phyloP scores from a whole-genome alignment of 2,113 vertebrate species.

The Ceyx melanurus region DNA sequence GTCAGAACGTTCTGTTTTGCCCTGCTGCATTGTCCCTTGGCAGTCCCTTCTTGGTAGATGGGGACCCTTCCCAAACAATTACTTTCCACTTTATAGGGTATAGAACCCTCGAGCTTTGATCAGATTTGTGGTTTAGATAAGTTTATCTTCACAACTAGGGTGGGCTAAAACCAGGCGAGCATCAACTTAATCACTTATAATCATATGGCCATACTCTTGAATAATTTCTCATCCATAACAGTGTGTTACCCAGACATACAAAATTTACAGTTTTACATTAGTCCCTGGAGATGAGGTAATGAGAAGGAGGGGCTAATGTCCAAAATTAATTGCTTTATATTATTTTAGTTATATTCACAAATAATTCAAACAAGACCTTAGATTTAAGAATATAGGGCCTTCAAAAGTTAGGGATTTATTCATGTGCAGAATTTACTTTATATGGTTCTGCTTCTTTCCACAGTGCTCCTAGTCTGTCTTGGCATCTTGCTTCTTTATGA shows the following conservation, averaged over 20 bases:
- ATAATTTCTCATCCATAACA: not conserved
- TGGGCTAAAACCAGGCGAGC: not conserved
- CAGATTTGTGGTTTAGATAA: not conserved
- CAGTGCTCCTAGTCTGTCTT: not conserved
- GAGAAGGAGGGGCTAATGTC: not conserved
- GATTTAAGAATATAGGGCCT: not conserved
- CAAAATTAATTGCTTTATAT: not conserved
- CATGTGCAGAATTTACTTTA: not conserved
- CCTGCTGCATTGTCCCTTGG: not conserved
- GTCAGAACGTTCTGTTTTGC: not conserved
- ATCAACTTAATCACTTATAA: not conserved
- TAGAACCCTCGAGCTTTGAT: not conserved
- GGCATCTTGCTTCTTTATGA: not conserved
- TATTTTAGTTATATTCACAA: not conserved
- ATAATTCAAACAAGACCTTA: not conserved
- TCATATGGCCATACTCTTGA: not conserved
- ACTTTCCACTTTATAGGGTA: not conserved
- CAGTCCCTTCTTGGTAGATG: rapidly evolving
- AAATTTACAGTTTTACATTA: not conserved
- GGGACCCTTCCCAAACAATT: not conserved
- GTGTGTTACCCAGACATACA: not conserved
- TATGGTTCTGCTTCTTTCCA: not conserved
- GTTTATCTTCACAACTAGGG: not conserved
- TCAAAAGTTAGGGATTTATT: not conserved
- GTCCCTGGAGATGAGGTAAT: not conserved